phyloP scores from a whole-genome alignment of 2,113 vertebrate species.

The Ceyx cyanopectus region DNA sequence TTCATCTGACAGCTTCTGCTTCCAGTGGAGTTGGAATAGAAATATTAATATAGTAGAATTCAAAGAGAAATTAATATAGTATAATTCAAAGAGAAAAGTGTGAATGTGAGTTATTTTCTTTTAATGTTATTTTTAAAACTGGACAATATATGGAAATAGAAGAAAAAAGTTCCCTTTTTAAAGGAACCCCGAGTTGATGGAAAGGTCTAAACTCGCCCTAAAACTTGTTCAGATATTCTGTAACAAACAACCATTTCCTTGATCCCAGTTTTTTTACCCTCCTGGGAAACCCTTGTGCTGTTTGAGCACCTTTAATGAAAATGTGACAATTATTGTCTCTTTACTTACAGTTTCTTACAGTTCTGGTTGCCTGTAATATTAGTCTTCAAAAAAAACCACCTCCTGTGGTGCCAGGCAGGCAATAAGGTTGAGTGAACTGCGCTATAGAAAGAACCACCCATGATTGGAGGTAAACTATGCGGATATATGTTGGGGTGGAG shows the following conservation, averaged over 20 bases:
- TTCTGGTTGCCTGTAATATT: background rate
- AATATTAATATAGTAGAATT: background rate
- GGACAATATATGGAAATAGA: constrained; percentile 7
- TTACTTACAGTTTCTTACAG: background rate
- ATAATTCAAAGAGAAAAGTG: background rate
- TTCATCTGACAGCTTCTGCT: constrained; percentile 5
- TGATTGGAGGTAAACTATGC: constrained; percentile 66
- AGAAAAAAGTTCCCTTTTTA: constrained; percentile 47
- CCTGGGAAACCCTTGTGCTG: background rate
- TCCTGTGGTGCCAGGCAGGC: background rate
- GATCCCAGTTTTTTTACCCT: background rate
- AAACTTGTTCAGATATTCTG: background rate
- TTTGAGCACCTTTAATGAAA: background rate
- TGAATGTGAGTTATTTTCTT: background rate
- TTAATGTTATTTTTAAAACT: constrained; percentile 7
- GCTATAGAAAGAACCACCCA: constrained; percentile 50
- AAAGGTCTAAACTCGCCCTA: background rate
- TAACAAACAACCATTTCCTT: background rate
- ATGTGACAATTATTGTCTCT: background rate
- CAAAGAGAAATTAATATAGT: background rate
- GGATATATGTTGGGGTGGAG: constrained; percentile 74
- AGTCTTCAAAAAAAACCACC: background rate
- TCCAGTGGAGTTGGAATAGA: background rate
- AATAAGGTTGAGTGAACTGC: constrained; percentile 4
- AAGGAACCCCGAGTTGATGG: background rate